Evolutionary conservation across 35 echinoderm and acorn worm genomes (phyloP).

Genomic region (Lytechinus variegatus): DNA sequence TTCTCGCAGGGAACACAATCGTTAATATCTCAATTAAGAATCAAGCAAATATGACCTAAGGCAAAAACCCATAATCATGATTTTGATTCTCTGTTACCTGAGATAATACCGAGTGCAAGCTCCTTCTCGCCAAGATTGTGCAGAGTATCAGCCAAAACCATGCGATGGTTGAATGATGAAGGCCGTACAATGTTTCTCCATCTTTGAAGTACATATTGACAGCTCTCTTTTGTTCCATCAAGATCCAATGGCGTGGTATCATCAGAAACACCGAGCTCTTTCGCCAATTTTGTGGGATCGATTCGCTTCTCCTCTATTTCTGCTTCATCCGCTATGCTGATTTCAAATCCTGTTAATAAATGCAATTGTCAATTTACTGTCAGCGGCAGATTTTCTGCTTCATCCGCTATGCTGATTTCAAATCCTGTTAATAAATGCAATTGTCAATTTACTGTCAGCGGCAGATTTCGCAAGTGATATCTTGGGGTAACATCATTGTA

Average conservation of each 20-base stretch:
- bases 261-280: not conserved
- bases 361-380: too few species aligned
- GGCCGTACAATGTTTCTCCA: not conserved
- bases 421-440: too few species aligned
- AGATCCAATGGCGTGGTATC: not conserved
- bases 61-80: not conserved
- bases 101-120: not conserved
- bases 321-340: not conserved
- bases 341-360: not conserved
- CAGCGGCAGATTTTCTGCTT: too few species aligned
- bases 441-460: too few species aligned
- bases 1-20: too few species aligned
- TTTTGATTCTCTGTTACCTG: not conserved
- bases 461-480: too few species aligned
- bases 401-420: too few species aligned
- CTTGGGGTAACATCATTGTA: too few species aligned
- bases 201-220: not conserved
- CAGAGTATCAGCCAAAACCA: not conserved
- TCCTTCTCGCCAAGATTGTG: not conserved
- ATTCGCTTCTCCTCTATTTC: not conserved
- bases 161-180: not conserved
- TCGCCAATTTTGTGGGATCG: not conserved
- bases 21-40: too few species aligned
- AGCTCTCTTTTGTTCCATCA: not conserved
- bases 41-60: not conserved